Conservation (phyloP, 2,888 invertebrate genomes). For the Heterodera filipjevi region DNA sequence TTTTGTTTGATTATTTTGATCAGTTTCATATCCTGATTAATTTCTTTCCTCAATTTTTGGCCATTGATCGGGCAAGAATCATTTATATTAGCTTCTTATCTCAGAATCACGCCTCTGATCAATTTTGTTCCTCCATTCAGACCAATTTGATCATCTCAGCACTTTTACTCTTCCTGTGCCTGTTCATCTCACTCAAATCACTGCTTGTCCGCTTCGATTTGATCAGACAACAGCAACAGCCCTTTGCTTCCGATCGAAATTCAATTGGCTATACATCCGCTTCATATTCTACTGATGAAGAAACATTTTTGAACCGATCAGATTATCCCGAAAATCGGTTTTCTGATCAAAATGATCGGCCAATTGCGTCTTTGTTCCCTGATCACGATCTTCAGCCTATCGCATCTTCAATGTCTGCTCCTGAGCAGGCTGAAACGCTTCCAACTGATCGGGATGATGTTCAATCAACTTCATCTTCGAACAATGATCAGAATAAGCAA, state of each 20-base stretch:
- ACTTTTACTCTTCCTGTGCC: conserved; percentile 39
- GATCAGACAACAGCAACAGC: neutral
- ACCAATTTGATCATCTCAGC: conserved; percentile 45
- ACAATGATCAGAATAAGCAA: too few relatives aligned
- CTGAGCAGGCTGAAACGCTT: neutral
- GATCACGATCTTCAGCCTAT: neutral
- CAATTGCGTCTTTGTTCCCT: neutral
- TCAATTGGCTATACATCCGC: neutral
- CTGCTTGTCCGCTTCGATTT: neutral
- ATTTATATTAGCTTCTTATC: too few relatives aligned
- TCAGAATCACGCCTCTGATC: neutral
- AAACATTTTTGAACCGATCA: neutral
- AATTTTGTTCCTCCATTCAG: conserved; percentile 32
- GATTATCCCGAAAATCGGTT: neutral
- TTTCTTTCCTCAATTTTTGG: too few relatives aligned
- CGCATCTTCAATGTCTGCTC: neutral
- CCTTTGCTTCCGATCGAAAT: neutral
- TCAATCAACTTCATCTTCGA: neutral
- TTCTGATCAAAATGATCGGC: too few relatives aligned
- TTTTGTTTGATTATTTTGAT: too few relatives aligned
- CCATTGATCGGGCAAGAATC: conserved; percentile 6
- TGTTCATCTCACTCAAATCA: conserved; percentile 43
- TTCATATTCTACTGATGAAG: neutral
- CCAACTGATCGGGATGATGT: neutral
- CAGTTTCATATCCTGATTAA: too few relatives aligned